Percentiles rank a stretch among this genome's conserved stretches.
Conservation (phyloP, 2,888 invertebrate species). For the Melinopterus prodromus region DNA sequence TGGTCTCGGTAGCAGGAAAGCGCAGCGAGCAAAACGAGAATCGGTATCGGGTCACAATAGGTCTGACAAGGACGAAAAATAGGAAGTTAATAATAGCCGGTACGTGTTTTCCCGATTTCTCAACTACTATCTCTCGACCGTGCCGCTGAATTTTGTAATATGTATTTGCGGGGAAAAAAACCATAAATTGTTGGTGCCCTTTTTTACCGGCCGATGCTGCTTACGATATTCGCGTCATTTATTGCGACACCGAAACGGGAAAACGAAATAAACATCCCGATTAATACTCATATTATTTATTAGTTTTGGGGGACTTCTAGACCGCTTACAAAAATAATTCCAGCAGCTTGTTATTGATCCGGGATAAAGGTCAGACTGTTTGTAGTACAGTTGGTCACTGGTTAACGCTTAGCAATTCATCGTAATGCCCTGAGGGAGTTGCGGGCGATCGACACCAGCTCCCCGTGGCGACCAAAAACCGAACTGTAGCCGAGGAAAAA, state of each 20-base stretch:
- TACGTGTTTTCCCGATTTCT: slow-evolving; percentile 21
- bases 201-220: not conserved
- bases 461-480: not conserved
- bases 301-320: not conserved
- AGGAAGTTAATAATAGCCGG: slow-evolving; percentile 21
- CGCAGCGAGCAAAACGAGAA: not conserved
- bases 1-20: too few species aligned
- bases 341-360: not conserved
- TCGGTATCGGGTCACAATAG: not conserved
- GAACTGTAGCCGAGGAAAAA: not conserved
- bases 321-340: not conserved
- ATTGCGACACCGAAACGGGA: not conserved
- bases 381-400: not conserved
- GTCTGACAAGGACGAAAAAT: slow-evolving; percentile 5
- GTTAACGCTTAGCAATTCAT: not conserved
- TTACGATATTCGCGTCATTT: not conserved
- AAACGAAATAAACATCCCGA: not conserved
- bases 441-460: not conserved
- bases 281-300: not conserved
- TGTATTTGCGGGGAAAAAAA: slow-evolving; percentile 9
- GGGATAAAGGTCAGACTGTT: not conserved
- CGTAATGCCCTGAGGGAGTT: not conserved
- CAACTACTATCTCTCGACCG: slow-evolving; percentile 20
- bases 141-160: slow-evolving; percentile 18
- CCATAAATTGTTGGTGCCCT: not conserved